Evolutionary conservation across 2,888 invertebrate species (phyloP).

Genomic region (Volucella bombylans): DNA sequence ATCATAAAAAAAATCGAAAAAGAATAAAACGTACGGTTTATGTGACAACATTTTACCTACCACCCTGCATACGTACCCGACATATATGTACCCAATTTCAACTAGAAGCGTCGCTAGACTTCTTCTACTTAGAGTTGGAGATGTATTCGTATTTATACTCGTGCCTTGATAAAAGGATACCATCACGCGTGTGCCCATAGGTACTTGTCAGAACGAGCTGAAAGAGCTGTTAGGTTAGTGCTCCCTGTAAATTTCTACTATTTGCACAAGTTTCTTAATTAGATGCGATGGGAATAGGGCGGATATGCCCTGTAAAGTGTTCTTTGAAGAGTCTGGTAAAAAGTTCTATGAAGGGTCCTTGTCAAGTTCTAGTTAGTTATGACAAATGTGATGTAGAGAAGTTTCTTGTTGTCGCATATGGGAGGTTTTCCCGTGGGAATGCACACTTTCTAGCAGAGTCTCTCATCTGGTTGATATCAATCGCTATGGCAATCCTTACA

Average conservation of each 20-base stretch:
- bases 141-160: too few species aligned
- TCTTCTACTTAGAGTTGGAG: too few species aligned
- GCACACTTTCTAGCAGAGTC: too few species aligned
- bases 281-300: conserved; percentile 50
- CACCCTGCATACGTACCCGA: conserved; percentile 21
- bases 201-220: conserved; percentile 23
- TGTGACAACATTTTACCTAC: conserved; percentile 66
- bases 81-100: neutral
- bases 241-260: conserved; percentile 12
- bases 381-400: conserved; percentile 11
- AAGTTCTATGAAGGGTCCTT: conserved; percentile 2
- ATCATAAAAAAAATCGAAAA: conserved; percentile 60
- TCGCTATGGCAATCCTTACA: neutral
- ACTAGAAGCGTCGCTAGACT: too few species aligned
- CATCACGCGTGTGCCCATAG: conserved; percentile 36
- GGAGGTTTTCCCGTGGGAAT: neutral
- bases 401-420: neutral
- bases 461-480: neutral
- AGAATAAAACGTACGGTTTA: conserved; percentile 65
- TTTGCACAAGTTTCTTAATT: conserved; percentile 67
- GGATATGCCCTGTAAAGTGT: neutral
- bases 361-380: conserved; percentile 5
- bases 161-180: conserved; percentile 13
- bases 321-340: too few species aligned
- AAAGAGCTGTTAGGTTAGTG: neutral